These are phyloP conservation scores for Cyclopterus lumpus DNA, from an alignment of 2,797 vertebrate genomes.

Conservation along the genomic window DNA sequence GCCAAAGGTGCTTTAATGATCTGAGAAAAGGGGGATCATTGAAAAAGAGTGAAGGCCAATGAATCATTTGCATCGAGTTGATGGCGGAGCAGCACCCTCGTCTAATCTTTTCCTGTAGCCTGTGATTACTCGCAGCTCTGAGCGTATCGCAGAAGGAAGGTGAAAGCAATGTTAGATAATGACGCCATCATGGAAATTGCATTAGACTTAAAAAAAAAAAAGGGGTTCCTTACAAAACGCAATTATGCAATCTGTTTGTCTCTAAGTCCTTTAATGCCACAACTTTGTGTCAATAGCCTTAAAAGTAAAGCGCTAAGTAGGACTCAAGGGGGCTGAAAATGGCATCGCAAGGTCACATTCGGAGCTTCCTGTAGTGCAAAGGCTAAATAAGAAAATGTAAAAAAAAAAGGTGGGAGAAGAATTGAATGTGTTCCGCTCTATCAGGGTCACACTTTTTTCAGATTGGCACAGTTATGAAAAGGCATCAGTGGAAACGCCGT, in stretches of 20 bases:
- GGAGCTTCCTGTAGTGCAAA: constrained; percentile 22
- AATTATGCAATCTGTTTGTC: constrained; percentile 58
- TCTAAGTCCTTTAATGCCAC: constrained; percentile 45
- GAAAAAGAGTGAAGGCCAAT: constrained; percentile 48
- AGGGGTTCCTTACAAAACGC: constrained; percentile 50
- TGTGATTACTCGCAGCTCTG: constrained; percentile 43
- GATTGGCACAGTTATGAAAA: constrained; percentile 21
- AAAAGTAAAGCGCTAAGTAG: constrained; percentile 52
- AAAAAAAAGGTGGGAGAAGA: constrained; percentile 23
- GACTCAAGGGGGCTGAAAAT: constrained; percentile 46
- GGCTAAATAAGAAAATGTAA: too few species aligned
- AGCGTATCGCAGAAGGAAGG: constrained; percentile 52
- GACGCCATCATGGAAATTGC: constrained; percentile 56
- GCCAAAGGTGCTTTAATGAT: constrained; percentile 67
- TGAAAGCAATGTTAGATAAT: constrained; percentile 71
- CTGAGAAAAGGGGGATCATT: constrained; percentile 50
- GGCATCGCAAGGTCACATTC: constrained; percentile 44
- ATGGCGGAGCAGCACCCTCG: constrained; percentile 33
- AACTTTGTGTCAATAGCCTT: constrained; percentile 51
- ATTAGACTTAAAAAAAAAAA: constrained; percentile 57
- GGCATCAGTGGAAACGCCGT: constrained; percentile 1
- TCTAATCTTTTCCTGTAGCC: constrained; percentile 49
- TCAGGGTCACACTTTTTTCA: constrained; percentile 27
- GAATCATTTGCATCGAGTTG: constrained; percentile 58
- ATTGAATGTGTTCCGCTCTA: constrained; percentile 11